phyloP scores from a whole-genome alignment of 2,888 invertebrate genomes.

The Strigamia maritima region DNA sequence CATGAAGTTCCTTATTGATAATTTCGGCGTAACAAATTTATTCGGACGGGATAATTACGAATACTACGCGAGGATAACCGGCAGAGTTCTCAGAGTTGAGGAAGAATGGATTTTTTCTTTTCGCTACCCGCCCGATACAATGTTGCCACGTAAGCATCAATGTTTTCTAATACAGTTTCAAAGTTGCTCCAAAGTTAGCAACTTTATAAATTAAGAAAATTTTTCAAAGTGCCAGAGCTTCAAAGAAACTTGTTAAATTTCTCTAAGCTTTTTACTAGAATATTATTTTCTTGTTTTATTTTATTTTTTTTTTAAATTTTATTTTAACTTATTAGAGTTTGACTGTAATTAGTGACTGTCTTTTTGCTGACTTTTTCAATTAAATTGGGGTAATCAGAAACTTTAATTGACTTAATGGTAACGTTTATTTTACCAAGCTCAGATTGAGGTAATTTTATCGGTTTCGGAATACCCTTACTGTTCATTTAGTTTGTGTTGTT shows the following conservation, averaged over 20 bases:
- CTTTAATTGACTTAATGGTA: neutral
- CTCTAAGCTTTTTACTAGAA: neutral
- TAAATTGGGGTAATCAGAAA: neutral
- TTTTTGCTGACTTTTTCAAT: neutral
- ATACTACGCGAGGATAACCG: slow-evolving; percentile 91
- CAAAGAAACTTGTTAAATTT: neutral
- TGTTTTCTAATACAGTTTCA: neutral
- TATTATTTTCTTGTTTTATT: neutral
- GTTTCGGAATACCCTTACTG: neutral
- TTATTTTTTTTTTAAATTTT: slow-evolving; percentile 9
- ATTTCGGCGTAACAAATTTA: slow-evolving; percentile 91
- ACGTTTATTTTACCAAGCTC: neutral
- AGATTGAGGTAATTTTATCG: neutral
- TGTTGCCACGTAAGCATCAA: slow-evolving; percentile 57
- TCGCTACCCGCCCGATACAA: slow-evolving; percentile 72
- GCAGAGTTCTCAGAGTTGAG: slow-evolving; percentile 83
- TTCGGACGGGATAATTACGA: slow-evolving; percentile 94
- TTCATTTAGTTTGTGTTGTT: neutral
- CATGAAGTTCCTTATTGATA: slow-evolving; percentile 95
- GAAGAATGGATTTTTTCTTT: slow-evolving; percentile 96
- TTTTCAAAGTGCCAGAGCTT: neutral
- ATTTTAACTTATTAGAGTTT: neutral
- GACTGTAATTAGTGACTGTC: neutral
- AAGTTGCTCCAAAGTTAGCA: neutral
- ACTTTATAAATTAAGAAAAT: neutral